Base-by-base conservation (phyloP, 2,113 vertebrate genomes). In the Embiotoca jacksoni region DNA sequence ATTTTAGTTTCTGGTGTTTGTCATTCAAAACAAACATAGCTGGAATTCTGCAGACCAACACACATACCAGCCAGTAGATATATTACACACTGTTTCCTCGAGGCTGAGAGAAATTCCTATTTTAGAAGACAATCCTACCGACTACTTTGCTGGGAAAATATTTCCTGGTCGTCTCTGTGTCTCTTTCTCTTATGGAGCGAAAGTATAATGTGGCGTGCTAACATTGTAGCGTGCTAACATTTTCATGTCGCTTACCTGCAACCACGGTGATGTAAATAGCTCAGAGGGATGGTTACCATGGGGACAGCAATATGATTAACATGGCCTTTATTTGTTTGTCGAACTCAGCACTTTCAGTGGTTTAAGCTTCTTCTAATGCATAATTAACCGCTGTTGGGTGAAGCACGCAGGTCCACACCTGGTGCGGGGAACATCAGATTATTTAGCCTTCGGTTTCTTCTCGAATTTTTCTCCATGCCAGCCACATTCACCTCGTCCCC, bases 241-340 rank as follows among this genome's bases (percentile, higher is more conserved):
- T 86, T 73, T 75, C 53, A 85, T 47, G 77, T 82, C 74, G 66
- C 80, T 87, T 82, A 87, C 85, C 77, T 89, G 77, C 80, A 76
- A 66, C 64, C 59, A 32, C 50, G 75, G 77, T 68, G 75, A 89
- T 73, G 56, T 69, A 81, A 82, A 81, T 60, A 62, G 66, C 72
- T 72, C 46, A 10, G 52, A 70, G 72, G 73, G 84, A 72, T 56
- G 62, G 85, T 88, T 86, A 83, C 87, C 82, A 85, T 90, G 79
- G 87, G 79, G 79, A 88, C 72, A 46, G 55, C 80, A 88, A 85
- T 84, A 78, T 88, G 82, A 90, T 90, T 88, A 91, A 78, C 74
- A 32, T 74, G 37, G 64, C 75, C 30, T 62, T 80, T 79, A 81
- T 91, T 75, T 90, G 87, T 83, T 91, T 88, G 81, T 80, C 81